These are phyloP conservation scores for Chloroceryle inda DNA, from an alignment of 2,797 vertebrate genomes.

Conservation along the genomic window DNA sequence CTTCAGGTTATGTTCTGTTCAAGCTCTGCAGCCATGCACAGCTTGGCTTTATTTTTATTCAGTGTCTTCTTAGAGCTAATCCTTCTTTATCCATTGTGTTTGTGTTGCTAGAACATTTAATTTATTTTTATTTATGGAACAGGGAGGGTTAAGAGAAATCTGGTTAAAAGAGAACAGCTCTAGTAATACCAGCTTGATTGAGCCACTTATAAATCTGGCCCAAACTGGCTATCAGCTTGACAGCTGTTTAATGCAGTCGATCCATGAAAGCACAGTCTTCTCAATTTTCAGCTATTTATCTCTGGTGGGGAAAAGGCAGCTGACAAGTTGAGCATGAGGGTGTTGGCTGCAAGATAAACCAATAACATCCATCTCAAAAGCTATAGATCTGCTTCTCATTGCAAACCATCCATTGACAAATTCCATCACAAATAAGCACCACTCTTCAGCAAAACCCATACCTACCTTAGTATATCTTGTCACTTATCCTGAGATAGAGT, in stretches of 20 bases:
- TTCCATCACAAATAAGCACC: neutral
- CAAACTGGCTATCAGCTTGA: neutral
- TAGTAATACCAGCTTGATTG: neutral
- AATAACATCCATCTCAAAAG: neutral
- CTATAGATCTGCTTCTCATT: neutral
- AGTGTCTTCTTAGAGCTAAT: neutral
- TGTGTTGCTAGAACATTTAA: neutral
- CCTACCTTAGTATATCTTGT: neutral
- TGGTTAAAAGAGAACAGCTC: neutral
- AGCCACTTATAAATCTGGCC: neutral
- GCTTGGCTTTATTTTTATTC: neutral
- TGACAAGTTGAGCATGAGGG: neutral
- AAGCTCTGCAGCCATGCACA: neutral
- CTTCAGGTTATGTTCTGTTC: neutral
- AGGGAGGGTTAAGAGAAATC: neutral
- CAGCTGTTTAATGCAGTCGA: neutral
- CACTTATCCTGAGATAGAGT: neutral
- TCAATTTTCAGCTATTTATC: neutral
- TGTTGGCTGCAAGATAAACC: neutral
- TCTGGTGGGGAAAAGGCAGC: neutral
- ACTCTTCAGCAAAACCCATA: neutral
- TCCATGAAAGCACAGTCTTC: neutral
- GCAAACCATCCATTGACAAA: neutral
- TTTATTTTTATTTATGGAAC: neutral
- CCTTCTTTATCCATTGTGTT: neutral